Conservation (phyloP, 2,113 vertebrate species). For the Oncorhynchus mykiss region DNA sequence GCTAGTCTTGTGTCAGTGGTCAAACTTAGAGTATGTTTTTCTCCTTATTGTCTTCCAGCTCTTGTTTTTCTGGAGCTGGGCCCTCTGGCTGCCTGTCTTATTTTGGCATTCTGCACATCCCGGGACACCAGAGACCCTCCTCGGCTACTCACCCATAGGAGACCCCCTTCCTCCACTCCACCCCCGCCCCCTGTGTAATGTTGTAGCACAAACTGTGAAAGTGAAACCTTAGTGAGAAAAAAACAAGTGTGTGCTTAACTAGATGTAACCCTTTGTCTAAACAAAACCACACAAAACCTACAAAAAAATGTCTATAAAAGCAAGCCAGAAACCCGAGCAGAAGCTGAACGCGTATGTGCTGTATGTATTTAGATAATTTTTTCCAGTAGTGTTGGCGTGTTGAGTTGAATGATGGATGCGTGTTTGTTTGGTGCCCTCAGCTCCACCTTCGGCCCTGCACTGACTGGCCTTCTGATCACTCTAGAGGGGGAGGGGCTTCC, state of each 20-base stretch:
- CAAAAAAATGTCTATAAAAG: conserved; percentile 51
- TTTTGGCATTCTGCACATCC: conserved; percentile 72
- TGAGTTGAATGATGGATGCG: conserved; percentile 82
- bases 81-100: conserved; percentile 58
- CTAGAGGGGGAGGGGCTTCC: conserved; percentile 40
- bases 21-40: neutral
- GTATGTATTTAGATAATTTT: conserved; percentile 67
- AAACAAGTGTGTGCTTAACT: conserved; percentile 84
- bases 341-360: conserved; percentile 72
- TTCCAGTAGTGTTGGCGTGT: conserved; percentile 76
- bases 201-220: conserved; percentile 97
- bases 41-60: conserved; percentile 43
- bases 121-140: conserved; percentile 79
- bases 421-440: conserved; percentile 81
- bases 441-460: conserved; percentile 66
- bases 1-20: neutral
- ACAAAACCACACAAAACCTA: conserved; percentile 64
- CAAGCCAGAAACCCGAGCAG: conserved; percentile 35
- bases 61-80: conserved; percentile 56
- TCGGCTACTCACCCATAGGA: conserved; percentile 74
- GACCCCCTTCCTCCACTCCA: conserved; percentile 70
- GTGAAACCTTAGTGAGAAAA: conserved; percentile 83
- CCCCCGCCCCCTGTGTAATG: conserved; percentile 79
- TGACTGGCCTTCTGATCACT: conserved; percentile 27
- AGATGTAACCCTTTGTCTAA: conserved; percentile 86